Evolutionary conservation across 92 coral and sea anemone species (phyloP), one percentile per base, ranked within the genome.

Genomic region (Epizoanthus ramosus): DNA sequence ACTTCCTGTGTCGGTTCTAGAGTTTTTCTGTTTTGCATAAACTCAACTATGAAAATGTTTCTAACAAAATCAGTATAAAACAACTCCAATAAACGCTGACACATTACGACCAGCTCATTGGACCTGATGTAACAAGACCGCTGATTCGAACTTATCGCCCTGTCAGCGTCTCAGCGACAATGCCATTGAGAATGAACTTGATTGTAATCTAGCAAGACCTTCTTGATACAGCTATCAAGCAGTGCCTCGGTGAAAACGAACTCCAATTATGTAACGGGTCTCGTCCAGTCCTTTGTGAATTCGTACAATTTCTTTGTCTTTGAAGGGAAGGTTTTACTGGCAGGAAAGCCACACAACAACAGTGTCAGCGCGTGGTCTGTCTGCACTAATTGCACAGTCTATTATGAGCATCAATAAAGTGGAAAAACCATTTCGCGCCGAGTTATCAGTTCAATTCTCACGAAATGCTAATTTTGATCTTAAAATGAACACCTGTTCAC

Each of bases 381-480:
- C 73, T 33, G 18, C 52, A 15, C 22, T 21, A 69, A 43, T 39
- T 70, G 14, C 22, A 24, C 74, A 45, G 75, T 71, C 70, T 35
- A 21, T 77, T 77, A 77, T 39, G 63, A 39, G 22, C 68, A n/a
- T 60, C 24, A 19, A 77, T 63, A 61, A 77, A 76, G 45, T 17
- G 71, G 59, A 52, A 22, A 76, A 63, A 63, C 23, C 5, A 77
- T 39, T 45, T 77, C 33, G 8, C n/a, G 21, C 59, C 59, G 63
- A 60, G 39, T 18, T 61, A 77, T 37, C 52, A 60, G 52, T 69
- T 77, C 63, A 7, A 61, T 77, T 61, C 50, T 61, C 71, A 22
- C 54, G 64, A 75, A 75, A 77, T 77, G 82, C 82, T 77, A 77
- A 77, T 77, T 77, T 58, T 41, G 45, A 57, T 50, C 18, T 43